Conservation (phyloP, 2,113 vertebrate species). For the Strix uralensis region DNA sequence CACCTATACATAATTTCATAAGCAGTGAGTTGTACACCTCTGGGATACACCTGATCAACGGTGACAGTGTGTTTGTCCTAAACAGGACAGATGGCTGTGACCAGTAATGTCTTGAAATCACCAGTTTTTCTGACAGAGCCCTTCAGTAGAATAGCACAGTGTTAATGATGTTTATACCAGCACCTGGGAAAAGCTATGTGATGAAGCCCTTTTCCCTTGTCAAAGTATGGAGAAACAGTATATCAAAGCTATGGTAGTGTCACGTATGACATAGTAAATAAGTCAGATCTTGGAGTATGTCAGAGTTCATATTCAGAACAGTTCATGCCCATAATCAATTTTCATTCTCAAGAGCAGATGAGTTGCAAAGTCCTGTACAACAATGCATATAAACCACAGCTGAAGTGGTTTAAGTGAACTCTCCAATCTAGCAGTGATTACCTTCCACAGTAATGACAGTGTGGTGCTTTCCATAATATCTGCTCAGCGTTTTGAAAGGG, state of each 20-base stretch:
- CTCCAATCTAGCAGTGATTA: background rate
- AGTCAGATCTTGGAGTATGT: background rate
- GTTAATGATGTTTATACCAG: background rate
- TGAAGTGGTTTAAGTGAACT: background rate
- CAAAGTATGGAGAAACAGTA: background rate
- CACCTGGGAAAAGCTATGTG: background rate
- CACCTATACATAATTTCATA: background rate
- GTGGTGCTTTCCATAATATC: background rate
- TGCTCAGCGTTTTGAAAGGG: background rate
- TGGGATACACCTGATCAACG: background rate
- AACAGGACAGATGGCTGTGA: background rate
- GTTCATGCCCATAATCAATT: background rate
- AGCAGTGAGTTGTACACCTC: background rate
- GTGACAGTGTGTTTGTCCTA: background rate
- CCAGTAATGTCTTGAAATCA: background rate
- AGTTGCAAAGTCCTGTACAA: background rate
- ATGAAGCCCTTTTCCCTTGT: background rate
- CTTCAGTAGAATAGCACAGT: background rate
- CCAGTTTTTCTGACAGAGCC: background rate
- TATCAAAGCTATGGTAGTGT: background rate
- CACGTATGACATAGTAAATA: fast-evolving
- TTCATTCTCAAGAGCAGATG: background rate
- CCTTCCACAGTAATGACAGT: background rate
- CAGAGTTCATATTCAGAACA: background rate
- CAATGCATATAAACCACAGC: background rate